Evolutionary conservation across 2,113 vertebrate species (phyloP).

Genomic region (Trematocara unimaculatum): DNA sequence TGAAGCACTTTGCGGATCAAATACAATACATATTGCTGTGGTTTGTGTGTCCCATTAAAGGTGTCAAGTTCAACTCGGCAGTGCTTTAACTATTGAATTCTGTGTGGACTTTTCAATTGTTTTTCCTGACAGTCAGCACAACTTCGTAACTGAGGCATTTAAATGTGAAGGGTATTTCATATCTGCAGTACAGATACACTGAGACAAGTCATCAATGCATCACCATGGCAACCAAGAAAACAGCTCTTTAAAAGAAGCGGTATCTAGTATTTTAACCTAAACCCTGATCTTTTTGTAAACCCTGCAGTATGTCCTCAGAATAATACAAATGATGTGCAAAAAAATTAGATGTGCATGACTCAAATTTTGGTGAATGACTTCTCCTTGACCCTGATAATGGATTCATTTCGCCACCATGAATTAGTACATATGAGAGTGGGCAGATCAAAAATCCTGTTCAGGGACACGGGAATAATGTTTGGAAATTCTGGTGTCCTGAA

Average conservation of each 20-base stretch:
- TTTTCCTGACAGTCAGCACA: rapidly evolving
- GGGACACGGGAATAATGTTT: not conserved
- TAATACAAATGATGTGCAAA: not conserved
- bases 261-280: not conserved
- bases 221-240: not conserved
- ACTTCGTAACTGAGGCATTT: not conserved
- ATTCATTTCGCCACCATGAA: not conserved
- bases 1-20: conserved; percentile 23
- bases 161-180: not conserved
- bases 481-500: not conserved
- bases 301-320: not conserved
- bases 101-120: not conserved
- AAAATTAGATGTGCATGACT: not conserved
- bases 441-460: not conserved
- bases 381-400: not conserved
- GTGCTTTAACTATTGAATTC: not conserved
- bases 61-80: not conserved
- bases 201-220: not conserved
- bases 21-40: conserved; percentile 30
- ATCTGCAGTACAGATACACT: not conserved
- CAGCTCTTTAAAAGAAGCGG: not conserved
- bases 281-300: not conserved
- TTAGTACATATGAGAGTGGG: not conserved
- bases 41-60: conserved; percentile 31
- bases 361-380: not conserved